Evolutionary conservation across 2,888 invertebrate species (phyloP).

Genomic region (Pandemis heparana): DNA sequence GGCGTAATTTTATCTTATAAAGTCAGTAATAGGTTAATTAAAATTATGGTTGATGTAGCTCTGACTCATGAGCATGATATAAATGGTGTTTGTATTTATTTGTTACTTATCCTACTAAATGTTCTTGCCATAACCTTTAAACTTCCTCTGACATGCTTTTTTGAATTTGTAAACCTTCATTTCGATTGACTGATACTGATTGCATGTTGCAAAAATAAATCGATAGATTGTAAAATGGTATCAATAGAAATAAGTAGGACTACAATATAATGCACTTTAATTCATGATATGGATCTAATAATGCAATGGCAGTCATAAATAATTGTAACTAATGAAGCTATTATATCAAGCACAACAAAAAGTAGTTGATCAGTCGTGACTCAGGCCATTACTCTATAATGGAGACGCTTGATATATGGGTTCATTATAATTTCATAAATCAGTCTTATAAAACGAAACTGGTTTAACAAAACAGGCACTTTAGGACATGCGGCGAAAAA

Average conservation of each 20-base stretch:
- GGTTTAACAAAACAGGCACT: not conserved
- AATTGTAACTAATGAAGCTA: slow-evolving; percentile 34
- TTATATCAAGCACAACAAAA: slow-evolving; percentile 29
- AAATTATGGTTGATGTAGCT: no score
- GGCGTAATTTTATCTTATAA: no score
- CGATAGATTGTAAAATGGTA: slow-evolving; percentile 6
- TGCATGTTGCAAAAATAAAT: slow-evolving; percentile 12
- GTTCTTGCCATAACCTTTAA: not conserved
- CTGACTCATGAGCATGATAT: no score
- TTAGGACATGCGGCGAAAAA: not conserved
- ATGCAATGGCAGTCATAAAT: slow-evolving; percentile 17
- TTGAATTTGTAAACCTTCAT: not conserved
- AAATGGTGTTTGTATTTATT: not conserved
- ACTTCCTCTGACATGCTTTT: not conserved
- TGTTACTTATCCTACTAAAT: no score
- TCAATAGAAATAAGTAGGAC: slow-evolving; percentile 1
- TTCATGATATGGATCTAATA: slow-evolving; percentile 18
- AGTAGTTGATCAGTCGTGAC: slow-evolving; percentile 35
- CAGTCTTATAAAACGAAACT: not conserved
- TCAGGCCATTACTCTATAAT: slow-evolving; percentile 13
- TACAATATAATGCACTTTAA: slow-evolving; percentile 3
- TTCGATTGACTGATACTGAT: slow-evolving; percentile 1
- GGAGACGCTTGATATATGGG: slow-evolving; percentile 21
- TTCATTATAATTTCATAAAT: slow-evolving; percentile 21
- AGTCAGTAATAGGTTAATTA: no score